Conservation (phyloP, 1,140 invertebrate genomes). For the Pogonomyrmex californicus region DNA sequence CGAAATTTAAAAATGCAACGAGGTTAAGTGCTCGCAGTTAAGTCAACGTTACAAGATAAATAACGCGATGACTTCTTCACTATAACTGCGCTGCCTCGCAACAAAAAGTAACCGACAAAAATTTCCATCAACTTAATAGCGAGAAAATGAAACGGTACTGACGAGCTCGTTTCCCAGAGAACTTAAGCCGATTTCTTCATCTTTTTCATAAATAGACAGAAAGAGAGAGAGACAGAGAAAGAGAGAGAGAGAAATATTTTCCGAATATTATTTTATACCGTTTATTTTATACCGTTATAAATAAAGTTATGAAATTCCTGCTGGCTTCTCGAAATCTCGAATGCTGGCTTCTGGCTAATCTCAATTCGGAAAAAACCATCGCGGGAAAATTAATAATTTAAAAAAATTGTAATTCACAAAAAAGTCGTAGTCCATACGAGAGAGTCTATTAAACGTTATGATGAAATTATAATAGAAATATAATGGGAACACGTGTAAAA, state of each 20-base stretch:
- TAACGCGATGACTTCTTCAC: constrained; percentile 8
- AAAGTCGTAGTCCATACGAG: not conserved
- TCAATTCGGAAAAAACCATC: not conserved
- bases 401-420: not conserved
- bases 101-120: not conserved
- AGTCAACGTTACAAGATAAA: constrained; percentile 42
- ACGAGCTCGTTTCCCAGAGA: constrained; percentile 13
- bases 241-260: not conserved
- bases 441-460: not conserved
- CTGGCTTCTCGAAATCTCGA: not conserved
- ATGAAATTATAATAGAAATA: constrained; percentile 5
- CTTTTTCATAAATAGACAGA: not conserved
- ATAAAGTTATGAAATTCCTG: not conserved
- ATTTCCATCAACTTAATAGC: constrained; percentile 10
- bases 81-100: not conserved
- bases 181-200: not conserved
- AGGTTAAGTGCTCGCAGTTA: constrained; percentile 41
- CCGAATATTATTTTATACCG: not conserved
- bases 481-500: not conserved
- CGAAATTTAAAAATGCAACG: constrained; percentile 48
- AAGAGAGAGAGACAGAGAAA: too few species aligned
- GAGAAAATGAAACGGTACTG: constrained; percentile 15
- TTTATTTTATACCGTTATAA: not conserved
- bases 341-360: not conserved
- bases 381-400: not conserved